Base-by-base conservation (phyloP, 2,113 vertebrate genomes). In the Chionomys nivalis region DNA sequence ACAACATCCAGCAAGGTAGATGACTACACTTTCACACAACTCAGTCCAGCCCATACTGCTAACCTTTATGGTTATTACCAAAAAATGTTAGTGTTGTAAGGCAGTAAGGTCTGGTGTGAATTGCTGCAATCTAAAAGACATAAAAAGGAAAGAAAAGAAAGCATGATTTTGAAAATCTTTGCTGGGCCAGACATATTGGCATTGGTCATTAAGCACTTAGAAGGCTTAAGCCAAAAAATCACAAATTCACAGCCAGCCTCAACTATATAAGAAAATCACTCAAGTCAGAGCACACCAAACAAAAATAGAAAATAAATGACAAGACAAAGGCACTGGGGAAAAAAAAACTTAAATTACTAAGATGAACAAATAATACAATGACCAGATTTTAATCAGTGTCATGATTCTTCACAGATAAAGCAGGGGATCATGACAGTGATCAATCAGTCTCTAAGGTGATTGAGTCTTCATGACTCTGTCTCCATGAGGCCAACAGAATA, bases 221-320 rank as follows among this genome's bases (percentile, higher is more conserved):
- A 39, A 89, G 9, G 49, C 52, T n/a, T 89, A 77, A 33, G 11
- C 4, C 26, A 76, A 63, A 76, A 52, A 14, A 12, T 61, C 28
- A 73, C 26, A 89, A 89, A 58, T 44, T 36, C 19, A 44, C 23
- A 5, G 39, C 12, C 6, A 63, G 3, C 17, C 28, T 24, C 1
- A 6, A 6, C 52, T 89, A 21, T 19, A 36, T 65, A 44, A 31
- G 19, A 24, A 77, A 23, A 58, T 3, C 36, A 24, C 23, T 13
- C 6, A 17, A 39, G 7, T 28, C 5, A 31, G 14, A 24, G 9
- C 58, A 13, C 23, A 52, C 9, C 61, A n/a, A 83, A 94, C 36
- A 87, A 89, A 87, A 90, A 88, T n/a, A 77, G 21, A 92, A 97
- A 91, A 61, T 9, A 87, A 95, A 87, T 70, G 19, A 63, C 5